Conservation (phyloP, 2,113 vertebrate species). For the Halichoerus grypus region DNA sequence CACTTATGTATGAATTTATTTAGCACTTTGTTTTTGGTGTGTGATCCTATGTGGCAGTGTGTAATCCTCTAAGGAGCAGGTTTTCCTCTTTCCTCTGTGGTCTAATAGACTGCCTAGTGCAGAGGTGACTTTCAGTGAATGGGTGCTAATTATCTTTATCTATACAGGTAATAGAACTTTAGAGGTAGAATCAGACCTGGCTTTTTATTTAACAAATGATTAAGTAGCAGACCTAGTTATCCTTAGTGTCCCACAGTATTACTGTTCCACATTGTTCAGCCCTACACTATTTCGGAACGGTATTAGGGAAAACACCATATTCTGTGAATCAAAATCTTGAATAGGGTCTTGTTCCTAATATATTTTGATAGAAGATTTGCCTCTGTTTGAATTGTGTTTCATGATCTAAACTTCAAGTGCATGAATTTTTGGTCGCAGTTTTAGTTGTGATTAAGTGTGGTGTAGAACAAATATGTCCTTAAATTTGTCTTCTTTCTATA, state of each 20-base stretch:
- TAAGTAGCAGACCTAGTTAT: neutral
- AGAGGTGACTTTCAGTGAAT: neutral
- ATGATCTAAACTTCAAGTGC: neutral
- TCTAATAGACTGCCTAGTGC: neutral
- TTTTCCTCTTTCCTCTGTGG: neutral
- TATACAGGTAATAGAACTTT: neutral
- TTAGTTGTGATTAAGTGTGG: neutral
- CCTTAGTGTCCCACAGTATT: neutral
- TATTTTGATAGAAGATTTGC: neutral
- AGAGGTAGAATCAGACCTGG: neutral
- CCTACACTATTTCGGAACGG: neutral
- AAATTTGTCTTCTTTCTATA: neutral
- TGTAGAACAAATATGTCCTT: neutral
- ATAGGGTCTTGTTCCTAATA: neutral
- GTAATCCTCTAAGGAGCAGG: neutral
- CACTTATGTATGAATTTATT: neutral
- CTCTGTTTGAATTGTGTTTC: constrained; percentile 15
- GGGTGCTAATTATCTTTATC: neutral
- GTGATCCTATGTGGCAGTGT: neutral
- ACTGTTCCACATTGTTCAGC: neutral
- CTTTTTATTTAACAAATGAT: neutral
- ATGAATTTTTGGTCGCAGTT: neutral
- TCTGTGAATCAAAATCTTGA: neutral
- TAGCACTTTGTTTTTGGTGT: neutral
- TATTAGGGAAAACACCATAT: neutral